Base-by-base conservation (phyloP, 1,140 invertebrate species). In the Drosophila melanica region DNA sequence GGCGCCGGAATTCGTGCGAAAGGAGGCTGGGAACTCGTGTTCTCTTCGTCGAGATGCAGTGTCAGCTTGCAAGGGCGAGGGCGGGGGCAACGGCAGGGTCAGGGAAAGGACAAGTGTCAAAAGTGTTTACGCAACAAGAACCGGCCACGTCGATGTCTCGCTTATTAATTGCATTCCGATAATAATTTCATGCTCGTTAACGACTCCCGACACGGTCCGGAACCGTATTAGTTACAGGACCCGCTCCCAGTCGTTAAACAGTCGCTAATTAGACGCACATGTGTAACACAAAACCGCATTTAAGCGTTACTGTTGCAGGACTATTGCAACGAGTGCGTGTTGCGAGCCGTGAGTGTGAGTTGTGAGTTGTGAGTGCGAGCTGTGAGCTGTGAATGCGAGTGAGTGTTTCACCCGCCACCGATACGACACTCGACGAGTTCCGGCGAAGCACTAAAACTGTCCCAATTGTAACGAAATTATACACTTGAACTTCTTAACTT, bases 211-310 rank as follows among this genome's bases (percentile, higher is more conserved):
- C 44, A 48, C 41, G 55, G 48, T 39, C n/a, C 47, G 63, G 41
- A 58, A 58, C 55, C 78, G 65, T 87, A 89, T 87, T 87, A 79
- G 84, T 87, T 87, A 79, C 81, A 85, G 72, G 59, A 81, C 45
- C 45, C 37, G 53, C 51, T 35, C 60, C 27, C 53, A 23, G 78
- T 80, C 84, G 85, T 84, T 89, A 80, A 89, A 82, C 73, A 84
- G 85, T 77, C 84, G 84, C 84, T 89, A 89, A 89, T 89, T 89
- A 84, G 84, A 84, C 84, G 82, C 84, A 89, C 84, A 89, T 89
- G 84, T 89, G 84, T 89, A 89, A 89, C 85, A 77, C 71, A 77
- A 89, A 89, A 89, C 84, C 84, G 74, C 84, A 89, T 89, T 89
- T 84, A 89, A 89, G 65, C 74, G 62, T 67, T 63, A 47, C 69